A percentile compares a stretch with the other conserved stretches of the same genome.
Evolutionary conservation across 2,797 vertebrate species (phyloP).

Genomic region (Periophthalmus magnuspinnatus): DNA sequence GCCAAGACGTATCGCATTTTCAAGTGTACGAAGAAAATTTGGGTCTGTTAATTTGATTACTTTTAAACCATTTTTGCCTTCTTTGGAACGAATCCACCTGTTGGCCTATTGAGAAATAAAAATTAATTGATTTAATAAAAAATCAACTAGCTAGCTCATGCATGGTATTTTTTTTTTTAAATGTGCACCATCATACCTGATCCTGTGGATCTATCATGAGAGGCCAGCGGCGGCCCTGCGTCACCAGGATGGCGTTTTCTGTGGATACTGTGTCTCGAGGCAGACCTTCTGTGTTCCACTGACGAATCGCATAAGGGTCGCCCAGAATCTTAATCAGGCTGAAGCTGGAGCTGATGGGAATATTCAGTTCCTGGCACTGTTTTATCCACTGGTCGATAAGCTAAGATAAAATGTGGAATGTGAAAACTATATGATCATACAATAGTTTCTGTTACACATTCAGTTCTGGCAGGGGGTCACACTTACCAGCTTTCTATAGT

Average conservation of each 20-base stretch:
- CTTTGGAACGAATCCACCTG: conserved; percentile 85
- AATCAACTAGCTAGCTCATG: background rate
- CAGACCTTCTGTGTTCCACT: conserved; percentile 86
- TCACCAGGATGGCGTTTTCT: conserved; percentile 87
- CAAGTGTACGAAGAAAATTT: conserved; percentile 80
- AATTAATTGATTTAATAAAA: background rate
- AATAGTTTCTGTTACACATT: background rate
- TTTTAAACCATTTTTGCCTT: conserved; percentile 80
- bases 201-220: conserved; percentile 91
- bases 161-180: background rate
- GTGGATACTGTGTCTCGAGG: conserved; percentile 83
- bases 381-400: conserved; percentile 84
- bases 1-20: conserved; percentile 84
- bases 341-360: conserved; percentile 84
- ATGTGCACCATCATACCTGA: conserved; percentile 70
- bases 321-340: conserved; percentile 84
- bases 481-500: conserved; percentile 79
- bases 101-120: conserved; percentile 74
- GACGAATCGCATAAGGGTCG: conserved; percentile 82
- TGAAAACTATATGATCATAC: background rate
- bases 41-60: conserved; percentile 85
- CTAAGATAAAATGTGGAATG: conserved; percentile 51
- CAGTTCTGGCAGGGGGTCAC: background rate
- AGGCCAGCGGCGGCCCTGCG: conserved; percentile 83
- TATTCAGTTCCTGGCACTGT: conserved; percentile 78